Evolutionary conservation across 2,797 vertebrate genomes (phyloP), one percentile per base, ranked within the genome.

Genomic region (Galaxias olidus): DNA sequence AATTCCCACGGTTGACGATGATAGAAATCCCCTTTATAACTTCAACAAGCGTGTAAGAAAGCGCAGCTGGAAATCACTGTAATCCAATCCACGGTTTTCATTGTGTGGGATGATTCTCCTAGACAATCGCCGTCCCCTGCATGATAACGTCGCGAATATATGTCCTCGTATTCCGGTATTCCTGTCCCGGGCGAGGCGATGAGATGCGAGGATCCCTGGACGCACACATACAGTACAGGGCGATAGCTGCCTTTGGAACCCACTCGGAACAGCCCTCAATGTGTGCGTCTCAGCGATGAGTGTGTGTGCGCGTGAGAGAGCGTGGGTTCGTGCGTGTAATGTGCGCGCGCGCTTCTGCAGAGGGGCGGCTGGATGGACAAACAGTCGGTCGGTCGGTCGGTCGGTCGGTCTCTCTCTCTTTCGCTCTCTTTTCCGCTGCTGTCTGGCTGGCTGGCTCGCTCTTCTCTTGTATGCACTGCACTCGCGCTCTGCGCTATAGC

Each of bases 61-160:
- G 75, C 80, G 75, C 79, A 66, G 42, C 67, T 69, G 18, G 62
- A 74, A 76, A 86, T 88, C 84, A 90, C 82, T 88, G 84, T 89
- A 92, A 92, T 93, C 91, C 91, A 91, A 77, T 84, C 30, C 30
- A 30, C 30, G 81, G 68, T 71, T 72, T 84, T 86, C 89, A 70
- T 73, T 65, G 73, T 84, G 49, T 56, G 68, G 68, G 76, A 76
- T 59, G 79, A 72, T 73, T 71, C 85, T 88, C 84, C 86, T 70
- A 78, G 75, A 82, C 84, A 82, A 85, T 83, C 78, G 84, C 74
- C 69, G 83, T 78, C 81, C 75, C 87, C 79, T 74, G 78, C 84
- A 85, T 82, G 18, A 72, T 75, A 60, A n/a, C 78, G 43, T 71
- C 63, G n/a, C 30, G 77, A 72, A 78, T 9, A 73, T 13, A 77